Base-by-base conservation (phyloP, 35 echinoderm and acorn worm species). In the Ophiothrix spiculata region DNA sequence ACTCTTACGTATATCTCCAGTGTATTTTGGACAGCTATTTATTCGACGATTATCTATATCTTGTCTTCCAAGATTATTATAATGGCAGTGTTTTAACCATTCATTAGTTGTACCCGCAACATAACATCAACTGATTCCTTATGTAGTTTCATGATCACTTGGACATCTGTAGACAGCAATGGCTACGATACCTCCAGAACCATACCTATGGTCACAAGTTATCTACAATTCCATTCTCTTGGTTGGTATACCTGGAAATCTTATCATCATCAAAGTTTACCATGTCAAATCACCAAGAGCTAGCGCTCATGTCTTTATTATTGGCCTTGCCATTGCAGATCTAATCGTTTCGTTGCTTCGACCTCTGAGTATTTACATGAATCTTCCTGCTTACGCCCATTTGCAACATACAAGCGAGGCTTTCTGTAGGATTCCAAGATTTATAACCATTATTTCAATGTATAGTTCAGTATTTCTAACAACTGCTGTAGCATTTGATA, bases 271-370 rank as follows among this genome's bases (percentile, higher is more conserved):
- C 10, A 69, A 69, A 69, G 60, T 69, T 15, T 69, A 69, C 25
- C 25, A 15, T 2, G 60, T 69, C 3, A 69, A 69, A 69, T 69
- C 60, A 25, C 60, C 60, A 69, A 15, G 60, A 31, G 17, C 16
- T n/a, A 79, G 90, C 33, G 75, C 90, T 17, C 84, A 92, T 63
- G 60, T 87, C 31, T 81, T 92, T 31, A 92, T 92, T 32, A 76
- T 92, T 32, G 84, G 76, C 31, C 38, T 92, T 31, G 90, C 90
- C 1, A 31, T 49, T 1, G 73, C 78, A 36, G 90, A 92, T 77
- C 79, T 92, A 1, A 54, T 87, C 23, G 60, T 64, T 40, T 87
- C 49, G 12, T 39, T 92, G 19, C 74, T 92, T 25, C 39, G 33
- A 4, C 78, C 85, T 8, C 33, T 46, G 36, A 81, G 35, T 1